A percentile compares a stretch with the other conserved stretches of the same genome.
Conservation (phyloP, 2,888 invertebrate genomes). For the Muscina levida region DNA sequence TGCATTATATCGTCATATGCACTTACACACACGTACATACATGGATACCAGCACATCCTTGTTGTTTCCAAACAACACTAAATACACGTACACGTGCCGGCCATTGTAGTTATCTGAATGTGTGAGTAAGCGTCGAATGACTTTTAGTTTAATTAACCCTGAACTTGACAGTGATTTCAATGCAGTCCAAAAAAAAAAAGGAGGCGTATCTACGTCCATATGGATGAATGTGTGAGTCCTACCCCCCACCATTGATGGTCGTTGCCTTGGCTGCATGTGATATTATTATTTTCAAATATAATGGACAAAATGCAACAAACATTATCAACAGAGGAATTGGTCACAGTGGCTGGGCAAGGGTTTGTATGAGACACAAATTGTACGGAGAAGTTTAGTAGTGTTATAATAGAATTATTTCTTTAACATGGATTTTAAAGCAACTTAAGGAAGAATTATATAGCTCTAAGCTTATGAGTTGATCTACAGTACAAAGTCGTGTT, state of each 20-base stretch:
- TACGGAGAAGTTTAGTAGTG: too few species aligned
- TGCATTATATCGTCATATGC: background rate
- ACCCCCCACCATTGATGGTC: background rate
- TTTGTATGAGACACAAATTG: too few species aligned
- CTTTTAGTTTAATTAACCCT: slow-evolving; percentile 62
- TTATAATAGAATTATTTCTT: too few species aligned
- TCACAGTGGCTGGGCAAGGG: background rate
- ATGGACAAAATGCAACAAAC: slow-evolving; percentile 16
- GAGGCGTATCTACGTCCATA: background rate
- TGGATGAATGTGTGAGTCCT: background rate
- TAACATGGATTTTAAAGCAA: too few species aligned
- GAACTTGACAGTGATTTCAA: slow-evolving; percentile 59
- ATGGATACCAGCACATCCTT: too few species aligned
- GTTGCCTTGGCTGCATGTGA: slow-evolving; percentile 6
- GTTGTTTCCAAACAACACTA: too few species aligned
- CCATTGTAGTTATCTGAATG: slow-evolving; percentile 14
- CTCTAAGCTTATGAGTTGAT: too few species aligned
- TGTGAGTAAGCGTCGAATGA: background rate
- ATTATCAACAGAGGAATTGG: background rate
- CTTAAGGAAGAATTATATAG: too few species aligned
- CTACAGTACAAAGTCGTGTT: too few species aligned
- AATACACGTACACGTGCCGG: slow-evolving; percentile 56
- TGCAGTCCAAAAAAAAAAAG: background rate
- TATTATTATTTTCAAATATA: background rate
- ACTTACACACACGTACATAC: slow-evolving; percentile 15